A percentile compares a stretch with the other conserved stretches of the same genome.
These are phyloP conservation scores for Cyanoramphus novaezelandiae DNA, from an alignment of 2,113 vertebrate genomes.

Conservation along the genomic window DNA sequence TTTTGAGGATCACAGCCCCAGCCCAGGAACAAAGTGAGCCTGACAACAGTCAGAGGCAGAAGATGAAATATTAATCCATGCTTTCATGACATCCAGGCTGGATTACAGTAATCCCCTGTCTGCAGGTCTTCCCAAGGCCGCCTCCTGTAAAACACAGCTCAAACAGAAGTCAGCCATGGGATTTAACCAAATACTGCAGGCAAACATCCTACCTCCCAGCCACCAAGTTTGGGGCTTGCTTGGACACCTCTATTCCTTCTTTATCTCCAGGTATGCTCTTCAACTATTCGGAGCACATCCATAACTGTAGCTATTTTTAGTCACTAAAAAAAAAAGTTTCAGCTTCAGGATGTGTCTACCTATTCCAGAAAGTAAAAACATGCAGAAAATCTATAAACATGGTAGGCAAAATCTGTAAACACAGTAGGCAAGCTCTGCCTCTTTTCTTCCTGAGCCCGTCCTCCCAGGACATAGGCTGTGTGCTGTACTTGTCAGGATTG, in stretches of 20 bases:
- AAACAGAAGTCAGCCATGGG: background rate
- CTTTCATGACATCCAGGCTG: constrained; percentile 12
- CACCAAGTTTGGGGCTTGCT: background rate
- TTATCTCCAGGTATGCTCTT: background rate
- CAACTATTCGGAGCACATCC: background rate
- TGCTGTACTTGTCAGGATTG: background rate
- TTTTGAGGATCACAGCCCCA: constrained; percentile 44
- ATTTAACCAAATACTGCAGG: background rate
- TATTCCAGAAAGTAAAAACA: background rate
- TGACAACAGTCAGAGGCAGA: constrained; percentile 16
- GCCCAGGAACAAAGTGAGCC: constrained; percentile 26
- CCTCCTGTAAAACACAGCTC: background rate
- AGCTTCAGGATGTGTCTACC: background rate
- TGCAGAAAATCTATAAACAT: background rate
- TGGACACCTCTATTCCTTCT: background rate
- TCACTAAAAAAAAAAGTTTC: background rate
- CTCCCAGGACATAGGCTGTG: background rate
- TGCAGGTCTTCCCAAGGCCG: background rate
- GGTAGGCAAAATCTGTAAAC: background rate
- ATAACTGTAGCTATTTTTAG: background rate
- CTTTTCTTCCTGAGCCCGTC: background rate
- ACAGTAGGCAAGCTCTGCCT: background rate
- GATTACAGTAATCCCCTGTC: constrained; percentile 45
- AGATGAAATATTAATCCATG: constrained; percentile 58
- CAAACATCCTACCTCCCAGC: background rate